phyloP scores from a whole-genome alignment of 2,797 vertebrate species.

The Tragopan temminckii region DNA sequence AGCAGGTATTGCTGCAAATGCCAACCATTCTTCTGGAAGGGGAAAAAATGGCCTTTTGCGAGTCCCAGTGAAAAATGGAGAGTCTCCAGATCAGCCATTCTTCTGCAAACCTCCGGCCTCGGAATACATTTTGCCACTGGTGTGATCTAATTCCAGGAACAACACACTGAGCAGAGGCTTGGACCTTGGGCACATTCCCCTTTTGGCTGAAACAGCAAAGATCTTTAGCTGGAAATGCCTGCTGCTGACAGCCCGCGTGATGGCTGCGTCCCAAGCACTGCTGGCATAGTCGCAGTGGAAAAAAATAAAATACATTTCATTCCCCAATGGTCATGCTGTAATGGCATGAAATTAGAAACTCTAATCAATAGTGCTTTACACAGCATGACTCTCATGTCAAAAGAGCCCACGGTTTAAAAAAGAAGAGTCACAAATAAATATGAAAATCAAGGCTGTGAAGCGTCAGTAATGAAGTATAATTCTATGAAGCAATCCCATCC shows the following conservation, averaged over 20 bases:
- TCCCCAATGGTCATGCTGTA: slow-evolving; percentile 79
- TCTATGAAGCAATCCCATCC: slow-evolving; percentile 49
- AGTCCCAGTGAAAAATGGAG: background rate
- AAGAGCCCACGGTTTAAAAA: slow-evolving; percentile 64
- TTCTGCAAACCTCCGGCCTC: slow-evolving; percentile 43
- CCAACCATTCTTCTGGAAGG: background rate
- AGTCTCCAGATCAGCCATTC: background rate
- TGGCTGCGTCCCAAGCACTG: slow-evolving; percentile 36
- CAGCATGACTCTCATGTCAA: slow-evolving; percentile 79
- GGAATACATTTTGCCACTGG: slow-evolving; percentile 23
- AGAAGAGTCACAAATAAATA: slow-evolving; percentile 78
- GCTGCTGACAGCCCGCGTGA: slow-evolving; percentile 45
- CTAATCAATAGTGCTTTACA: slow-evolving; percentile 82
- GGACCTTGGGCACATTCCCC: slow-evolving; percentile 51
- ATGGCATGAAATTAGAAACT: slow-evolving; percentile 84
- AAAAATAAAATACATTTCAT: slow-evolving; percentile 78
- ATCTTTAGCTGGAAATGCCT: slow-evolving; percentile 56
- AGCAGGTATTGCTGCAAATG: background rate
- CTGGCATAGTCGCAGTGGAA: slow-evolving; percentile 52
- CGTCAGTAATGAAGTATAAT: slow-evolving; percentile 72
- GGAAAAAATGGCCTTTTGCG: background rate
- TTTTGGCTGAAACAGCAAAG: slow-evolving; percentile 60
- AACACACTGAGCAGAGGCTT: slow-evolving; percentile 39
- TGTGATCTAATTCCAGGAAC: slow-evolving; percentile 59
- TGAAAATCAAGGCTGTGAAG: slow-evolving; percentile 73